Percentiles rank a stretch among this genome's conserved stretches.
These are phyloP conservation scores for Lasioglossum leucozonium DNA, from an alignment of 2,888 invertebrate genomes.

Conservation along the genomic window DNA sequence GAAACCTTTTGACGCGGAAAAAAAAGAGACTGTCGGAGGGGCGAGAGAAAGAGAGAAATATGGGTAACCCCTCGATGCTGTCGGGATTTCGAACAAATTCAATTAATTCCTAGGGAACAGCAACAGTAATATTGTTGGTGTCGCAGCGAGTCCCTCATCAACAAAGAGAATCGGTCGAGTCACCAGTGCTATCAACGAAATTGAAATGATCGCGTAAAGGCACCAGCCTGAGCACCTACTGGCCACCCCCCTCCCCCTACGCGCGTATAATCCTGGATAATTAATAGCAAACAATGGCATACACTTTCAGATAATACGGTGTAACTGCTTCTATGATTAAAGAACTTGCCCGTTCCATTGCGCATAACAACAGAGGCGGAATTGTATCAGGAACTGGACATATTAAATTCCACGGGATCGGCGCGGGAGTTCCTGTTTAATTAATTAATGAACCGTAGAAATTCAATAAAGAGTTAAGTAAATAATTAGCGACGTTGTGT, in stretches of 20 bases:
- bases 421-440: background rate
- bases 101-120: conserved; percentile 60
- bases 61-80: conserved; percentile 39
- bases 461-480: background rate
- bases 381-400: background rate
- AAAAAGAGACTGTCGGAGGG: background rate
- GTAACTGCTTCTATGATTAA: conserved; percentile 47
- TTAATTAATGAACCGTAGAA: conserved; percentile 18
- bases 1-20: background rate
- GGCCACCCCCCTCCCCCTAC: conserved; percentile 48
- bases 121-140: conserved; percentile 55
- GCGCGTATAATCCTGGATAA: conserved; percentile 69
- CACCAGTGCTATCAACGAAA: conserved; percentile 43
- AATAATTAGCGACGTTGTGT: background rate
- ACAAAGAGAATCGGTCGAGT: conserved; percentile 35
- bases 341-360: conserved; percentile 19
- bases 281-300: conserved; percentile 64
- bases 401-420: conserved; percentile 14
- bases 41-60: conserved; percentile 1
- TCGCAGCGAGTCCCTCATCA: conserved; percentile 45
- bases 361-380: background rate
- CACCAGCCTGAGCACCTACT: conserved; percentile 55
- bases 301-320: conserved; percentile 47
- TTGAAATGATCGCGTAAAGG: conserved; percentile 65
- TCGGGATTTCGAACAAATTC: conserved; percentile 54